These are phyloP conservation scores for Pica pica DNA, from an alignment of 2,113 vertebrate species.

Conservation along the genomic window DNA sequence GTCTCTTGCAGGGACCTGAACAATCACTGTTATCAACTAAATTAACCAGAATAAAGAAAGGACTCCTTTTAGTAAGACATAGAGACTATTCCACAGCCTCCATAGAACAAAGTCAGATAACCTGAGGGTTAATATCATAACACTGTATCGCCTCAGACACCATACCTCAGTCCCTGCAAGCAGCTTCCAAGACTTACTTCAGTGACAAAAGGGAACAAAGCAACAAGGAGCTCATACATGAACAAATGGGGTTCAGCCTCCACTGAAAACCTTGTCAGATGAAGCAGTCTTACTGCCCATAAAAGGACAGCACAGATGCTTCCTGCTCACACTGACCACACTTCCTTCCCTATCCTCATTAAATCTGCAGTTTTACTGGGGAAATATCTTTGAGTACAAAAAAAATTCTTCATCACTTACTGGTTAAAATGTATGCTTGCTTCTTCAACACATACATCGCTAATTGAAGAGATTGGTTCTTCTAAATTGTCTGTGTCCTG, in stretches of 20 bases:
- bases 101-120: neutral
- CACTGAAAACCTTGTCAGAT: neutral
- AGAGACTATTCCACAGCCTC: rapidly evolving
- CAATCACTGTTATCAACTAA: neutral
- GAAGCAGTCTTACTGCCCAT: neutral
- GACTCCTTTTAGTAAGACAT: neutral
- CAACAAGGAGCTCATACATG: neutral
- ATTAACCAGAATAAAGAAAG: neutral
- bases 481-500: neutral
- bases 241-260: neutral
- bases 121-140: neutral
- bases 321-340: neutral
- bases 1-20: neutral
- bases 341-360: neutral
- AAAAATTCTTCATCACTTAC: neutral
- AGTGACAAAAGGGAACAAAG: neutral
- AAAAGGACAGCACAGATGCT: neutral
- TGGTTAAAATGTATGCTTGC: neutral
- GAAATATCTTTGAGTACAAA: neutral
- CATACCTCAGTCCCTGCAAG: neutral
- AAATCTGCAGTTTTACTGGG: neutral
- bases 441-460: neutral
- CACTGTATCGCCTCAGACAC: neutral
- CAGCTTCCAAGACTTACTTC: neutral
- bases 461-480: neutral